A percentile compares a stretch with the other conserved stretches of the same genome.
These are phyloP conservation scores for Dusona sp. DNA, from an alignment of 2,888 invertebrate genomes.

Conservation along the genomic window DNA sequence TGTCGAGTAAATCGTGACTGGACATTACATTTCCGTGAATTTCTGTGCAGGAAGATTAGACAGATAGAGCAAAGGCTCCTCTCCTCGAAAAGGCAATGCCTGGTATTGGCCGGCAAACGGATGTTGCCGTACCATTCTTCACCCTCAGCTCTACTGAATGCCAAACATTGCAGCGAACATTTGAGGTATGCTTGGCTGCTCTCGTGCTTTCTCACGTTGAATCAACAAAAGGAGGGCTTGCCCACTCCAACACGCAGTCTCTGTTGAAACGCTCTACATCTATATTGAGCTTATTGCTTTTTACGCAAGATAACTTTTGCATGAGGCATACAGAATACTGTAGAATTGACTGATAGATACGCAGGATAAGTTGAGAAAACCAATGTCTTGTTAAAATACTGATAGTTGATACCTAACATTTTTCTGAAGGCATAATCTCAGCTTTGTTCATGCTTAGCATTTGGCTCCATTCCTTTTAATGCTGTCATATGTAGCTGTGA, in stretches of 20 bases:
- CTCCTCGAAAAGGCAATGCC: conserved; percentile 1
- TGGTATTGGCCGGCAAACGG: conserved; percentile 26
- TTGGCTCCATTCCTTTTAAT: neutral
- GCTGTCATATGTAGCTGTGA: neutral
- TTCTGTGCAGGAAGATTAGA: no score
- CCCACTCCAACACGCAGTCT: neutral
- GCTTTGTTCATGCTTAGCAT: neutral
- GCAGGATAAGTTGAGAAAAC: neutral
- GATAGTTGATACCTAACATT: neutral
- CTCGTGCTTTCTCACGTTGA: conserved; percentile 71
- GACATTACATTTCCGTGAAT: no score
- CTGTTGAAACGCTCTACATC: neutral
- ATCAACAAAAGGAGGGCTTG: conserved; percentile 60
- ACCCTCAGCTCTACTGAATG: conserved; percentile 71
- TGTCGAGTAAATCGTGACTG: no score
- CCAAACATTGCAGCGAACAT: conserved; percentile 73
- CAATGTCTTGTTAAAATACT: neutral
- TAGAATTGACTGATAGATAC: neutral
- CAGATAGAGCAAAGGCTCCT: conserved; percentile 24
- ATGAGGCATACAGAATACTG: neutral
- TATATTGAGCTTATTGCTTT: conserved; percentile 15
- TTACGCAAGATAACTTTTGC: neutral
- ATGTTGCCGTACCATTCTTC: conserved; percentile 11
- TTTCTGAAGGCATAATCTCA: neutral
- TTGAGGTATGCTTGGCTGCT: conserved; percentile 70